Conservation (phyloP, 2,888 invertebrate genomes). For the Orthonevra nobilis region DNA sequence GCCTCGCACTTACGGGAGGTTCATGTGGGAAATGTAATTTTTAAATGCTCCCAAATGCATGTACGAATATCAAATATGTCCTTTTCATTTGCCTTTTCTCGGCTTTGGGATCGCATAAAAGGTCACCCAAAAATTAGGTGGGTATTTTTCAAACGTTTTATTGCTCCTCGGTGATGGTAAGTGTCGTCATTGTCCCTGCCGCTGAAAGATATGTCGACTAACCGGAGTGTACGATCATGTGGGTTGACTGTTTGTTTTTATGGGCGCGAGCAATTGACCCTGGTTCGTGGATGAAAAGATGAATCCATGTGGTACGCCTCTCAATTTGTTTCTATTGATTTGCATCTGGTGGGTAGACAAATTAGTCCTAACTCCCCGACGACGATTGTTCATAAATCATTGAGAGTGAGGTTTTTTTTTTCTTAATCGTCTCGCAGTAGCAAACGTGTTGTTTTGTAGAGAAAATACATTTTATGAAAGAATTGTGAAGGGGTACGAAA, state of each 20-base stretch:
- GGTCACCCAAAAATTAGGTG: conserved; percentile 46
- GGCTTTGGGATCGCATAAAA: too few species aligned
- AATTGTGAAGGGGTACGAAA: too few species aligned
- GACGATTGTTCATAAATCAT: conserved; percentile 17
- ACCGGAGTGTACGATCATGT: neutral
- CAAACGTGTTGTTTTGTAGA: too few species aligned
- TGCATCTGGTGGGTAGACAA: conserved; percentile 21
- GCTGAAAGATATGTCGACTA: conserved; percentile 24
- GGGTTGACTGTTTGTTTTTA: conserved; percentile 54
- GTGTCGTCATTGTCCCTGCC: neutral
- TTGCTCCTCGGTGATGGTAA: conserved; percentile 29
- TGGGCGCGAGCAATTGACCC: conserved; percentile 60
- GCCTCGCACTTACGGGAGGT: conserved; percentile 21
- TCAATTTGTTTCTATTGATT: conserved; percentile 28
- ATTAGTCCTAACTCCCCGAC: conserved; percentile 7
- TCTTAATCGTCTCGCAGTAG: too few species aligned
- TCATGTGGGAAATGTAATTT: conserved; percentile 38
- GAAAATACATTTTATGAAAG: too few species aligned
- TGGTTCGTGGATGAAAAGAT: conserved; percentile 47
- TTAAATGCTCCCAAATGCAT: conserved; percentile 66
- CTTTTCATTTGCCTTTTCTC: conserved; percentile 31
- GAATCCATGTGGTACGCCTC: conserved; percentile 20
- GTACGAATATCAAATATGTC: conserved; percentile 15
- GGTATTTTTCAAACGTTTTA: conserved; percentile 41
- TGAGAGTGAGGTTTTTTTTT: too few species aligned